Base-by-base conservation (phyloP, 2,888 invertebrate species). In the Timema cristinae region DNA sequence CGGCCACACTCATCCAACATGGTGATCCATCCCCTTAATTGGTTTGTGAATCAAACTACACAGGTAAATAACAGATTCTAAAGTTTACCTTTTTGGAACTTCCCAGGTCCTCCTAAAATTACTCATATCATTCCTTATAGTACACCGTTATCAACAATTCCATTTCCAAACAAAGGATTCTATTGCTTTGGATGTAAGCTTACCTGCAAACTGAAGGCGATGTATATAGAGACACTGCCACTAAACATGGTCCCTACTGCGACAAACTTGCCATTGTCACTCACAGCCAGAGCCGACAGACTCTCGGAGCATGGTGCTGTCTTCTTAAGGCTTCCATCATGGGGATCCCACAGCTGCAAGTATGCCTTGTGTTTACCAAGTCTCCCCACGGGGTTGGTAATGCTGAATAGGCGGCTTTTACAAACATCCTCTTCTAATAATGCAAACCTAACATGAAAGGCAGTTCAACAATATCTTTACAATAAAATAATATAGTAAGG, bases 201-300 rank as follows among this genome's bases (percentile, higher is more conserved):
- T 77, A 91, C 91, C 87, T 95, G 94, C 79, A 98, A 86, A 83
- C 94, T 97, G 82, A 95, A 97, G 66, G 95, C 92, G 76, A 95
- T 88, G 79, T 94, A 94, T 77, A 98, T 91, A 76, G 93, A 90
- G 13, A 98, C 93, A 77, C 92, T 93, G 67, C 97, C 97, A 72
- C 92, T 92, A 79, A 93, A 93, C 93, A 97, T 96, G 59, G 95
- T 95, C 9, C 97, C 98, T 15, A 95, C 89, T 71, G 94, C 95
- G 2, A 97, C 88, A 83, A 94, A 98, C 73, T 93, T 85, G 0
- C 98, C 98, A 84, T 98, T 95, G 81, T 95, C 93, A 72, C 95
- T 86, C 49, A 94, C 94, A 0, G 95, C 92, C 75, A 96, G 84
- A 15, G 95, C 93, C 6, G 94, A 91, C 50, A 95, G 83, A 73